A percentile compares a stretch with the other conserved stretches of the same genome.
phyloP scores from a whole-genome alignment of 2,113 vertebrate genomes.

The Melanerpes aurifrons region DNA sequence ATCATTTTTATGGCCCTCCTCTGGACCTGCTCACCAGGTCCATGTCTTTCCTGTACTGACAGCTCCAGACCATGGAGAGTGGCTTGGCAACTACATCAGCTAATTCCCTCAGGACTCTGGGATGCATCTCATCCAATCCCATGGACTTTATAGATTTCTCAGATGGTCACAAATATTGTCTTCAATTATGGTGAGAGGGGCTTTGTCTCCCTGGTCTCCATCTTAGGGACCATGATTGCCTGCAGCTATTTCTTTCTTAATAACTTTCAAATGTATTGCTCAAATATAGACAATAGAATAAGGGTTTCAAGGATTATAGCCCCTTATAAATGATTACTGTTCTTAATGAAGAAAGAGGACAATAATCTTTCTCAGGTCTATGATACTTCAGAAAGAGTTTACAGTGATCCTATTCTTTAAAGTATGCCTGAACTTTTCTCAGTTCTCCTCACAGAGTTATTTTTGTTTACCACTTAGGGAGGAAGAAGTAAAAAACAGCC shows the following conservation, averaged over 20 bases:
- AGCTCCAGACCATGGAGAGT: no score
- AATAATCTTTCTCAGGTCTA: background rate
- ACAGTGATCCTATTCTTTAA: background rate
- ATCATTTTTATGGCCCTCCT: no score
- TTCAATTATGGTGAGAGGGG: no score
- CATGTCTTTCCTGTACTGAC: no score
- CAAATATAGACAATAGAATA: background rate
- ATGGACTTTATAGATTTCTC: no score
- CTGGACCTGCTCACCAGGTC: no score
- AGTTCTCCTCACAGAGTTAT: background rate
- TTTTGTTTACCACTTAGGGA: background rate
- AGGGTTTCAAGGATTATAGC: background rate
- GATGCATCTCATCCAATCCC: no score
- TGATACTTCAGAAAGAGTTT: background rate
- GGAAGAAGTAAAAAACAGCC: constrained; percentile 15
- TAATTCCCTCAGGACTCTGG: no score
- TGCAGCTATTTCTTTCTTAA: background rate
- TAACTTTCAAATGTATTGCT: background rate
- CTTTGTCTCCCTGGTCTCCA: no score
- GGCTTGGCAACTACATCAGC: no score
- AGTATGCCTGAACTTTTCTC: background rate
- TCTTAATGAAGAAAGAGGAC: background rate
- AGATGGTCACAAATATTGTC: no score
- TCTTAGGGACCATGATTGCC: background rate
- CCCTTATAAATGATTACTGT: background rate